Evolutionary conservation across 2,797 vertebrate species (phyloP).

Genomic region (Pseudochirops corinnae): DNA sequence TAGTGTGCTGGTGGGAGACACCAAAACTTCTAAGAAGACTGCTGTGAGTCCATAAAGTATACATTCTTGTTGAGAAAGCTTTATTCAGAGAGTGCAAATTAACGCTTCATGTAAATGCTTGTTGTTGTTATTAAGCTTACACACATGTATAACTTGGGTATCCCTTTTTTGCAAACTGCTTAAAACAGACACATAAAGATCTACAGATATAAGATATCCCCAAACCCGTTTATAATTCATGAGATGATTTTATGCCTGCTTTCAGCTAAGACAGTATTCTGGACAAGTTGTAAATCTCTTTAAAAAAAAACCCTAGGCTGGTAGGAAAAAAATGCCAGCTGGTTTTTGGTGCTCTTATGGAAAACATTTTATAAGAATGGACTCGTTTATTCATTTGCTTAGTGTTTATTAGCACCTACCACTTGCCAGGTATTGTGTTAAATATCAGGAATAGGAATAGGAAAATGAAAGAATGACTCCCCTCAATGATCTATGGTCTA

Average conservation of each 20-base stretch:
- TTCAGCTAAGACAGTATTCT: constrained; percentile 37
- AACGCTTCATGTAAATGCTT: constrained; percentile 20
- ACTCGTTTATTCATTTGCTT: background rate
- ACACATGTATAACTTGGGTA: background rate
- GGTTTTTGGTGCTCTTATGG: background rate
- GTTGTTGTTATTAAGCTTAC: background rate
- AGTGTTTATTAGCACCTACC: background rate
- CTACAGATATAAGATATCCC: background rate
- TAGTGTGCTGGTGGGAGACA: constrained; percentile 26
- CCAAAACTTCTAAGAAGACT: constrained; percentile 23
- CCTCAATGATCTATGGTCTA: background rate
- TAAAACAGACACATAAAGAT: background rate
- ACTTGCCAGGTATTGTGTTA: background rate
- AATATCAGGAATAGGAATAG: background rate
- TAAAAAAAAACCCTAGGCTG: background rate
- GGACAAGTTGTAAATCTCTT: constrained; percentile 29
- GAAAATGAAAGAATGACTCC: background rate
- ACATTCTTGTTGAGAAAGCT: constrained; percentile 15
- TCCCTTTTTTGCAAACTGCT: background rate
- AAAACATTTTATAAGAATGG: background rate
- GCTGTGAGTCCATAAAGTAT: constrained; percentile 41
- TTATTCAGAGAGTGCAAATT: constrained; percentile 50
- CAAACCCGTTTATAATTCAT: constrained; percentile 14
- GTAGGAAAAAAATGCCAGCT: background rate
- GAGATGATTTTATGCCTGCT: constrained; percentile 38